phyloP scores from a whole-genome alignment of 1,140 invertebrate species.

The Leucophenga varia region DNA sequence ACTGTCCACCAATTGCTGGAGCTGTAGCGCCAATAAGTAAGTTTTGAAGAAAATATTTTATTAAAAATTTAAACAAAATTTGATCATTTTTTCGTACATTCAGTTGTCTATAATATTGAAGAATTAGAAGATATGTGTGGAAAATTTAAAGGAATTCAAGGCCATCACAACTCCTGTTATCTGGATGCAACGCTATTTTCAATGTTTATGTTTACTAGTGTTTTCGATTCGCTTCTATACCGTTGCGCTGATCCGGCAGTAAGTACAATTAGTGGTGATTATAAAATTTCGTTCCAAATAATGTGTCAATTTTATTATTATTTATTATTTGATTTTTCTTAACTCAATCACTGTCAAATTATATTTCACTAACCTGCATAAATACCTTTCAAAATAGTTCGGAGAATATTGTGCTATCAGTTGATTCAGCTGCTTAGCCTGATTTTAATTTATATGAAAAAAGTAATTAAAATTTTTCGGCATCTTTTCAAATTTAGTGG shows the following conservation, averaged over 20 bases:
- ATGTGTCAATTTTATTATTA: no score
- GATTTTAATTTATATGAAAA: no score
- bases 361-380: no score
- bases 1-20: constrained; percentile 78
- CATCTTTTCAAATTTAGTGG: no score
- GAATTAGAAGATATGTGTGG: constrained; percentile 70
- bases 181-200: constrained; percentile 93
- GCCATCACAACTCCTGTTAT: constrained; percentile 97
- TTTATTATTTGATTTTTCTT: no score
- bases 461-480: no score
- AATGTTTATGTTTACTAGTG: constrained; percentile 95
- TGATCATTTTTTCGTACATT: constrained; percentile 4
- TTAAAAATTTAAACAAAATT: not conserved
- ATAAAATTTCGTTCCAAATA: no score
- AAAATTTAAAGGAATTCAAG: constrained; percentile 89
- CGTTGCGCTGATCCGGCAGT: constrained; percentile 69
- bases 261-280: no score
- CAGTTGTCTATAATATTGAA: constrained; percentile 56
- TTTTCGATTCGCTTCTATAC: constrained; percentile 89
- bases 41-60: constrained; percentile 14
- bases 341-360: no score
- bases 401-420: no score
- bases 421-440: no score
- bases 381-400: no score
- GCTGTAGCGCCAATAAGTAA: constrained; percentile 74